Evolutionary conservation across 2,888 invertebrate genomes (phyloP).

Genomic region (Charanyca ferruginea): DNA sequence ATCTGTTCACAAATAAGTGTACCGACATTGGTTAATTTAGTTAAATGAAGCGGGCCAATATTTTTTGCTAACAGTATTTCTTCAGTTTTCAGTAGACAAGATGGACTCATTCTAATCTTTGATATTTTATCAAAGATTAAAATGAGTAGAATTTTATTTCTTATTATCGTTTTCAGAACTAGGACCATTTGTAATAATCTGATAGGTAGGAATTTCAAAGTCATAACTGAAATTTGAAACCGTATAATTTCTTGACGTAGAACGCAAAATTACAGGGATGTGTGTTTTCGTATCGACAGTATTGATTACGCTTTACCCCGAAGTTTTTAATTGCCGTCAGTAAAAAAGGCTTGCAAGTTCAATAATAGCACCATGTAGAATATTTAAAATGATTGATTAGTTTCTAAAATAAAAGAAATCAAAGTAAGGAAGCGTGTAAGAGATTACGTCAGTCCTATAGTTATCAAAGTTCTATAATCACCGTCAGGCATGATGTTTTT

Average conservation of each 20-base stretch:
- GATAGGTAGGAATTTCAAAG: background rate
- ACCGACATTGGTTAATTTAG: constrained; percentile 4
- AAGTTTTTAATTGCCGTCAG: background rate
- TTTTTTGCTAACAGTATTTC: constrained; percentile 1
- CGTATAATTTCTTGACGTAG: background rate
- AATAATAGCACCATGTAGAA: constrained; percentile 4
- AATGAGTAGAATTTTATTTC: no score
- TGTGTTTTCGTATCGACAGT: no score
- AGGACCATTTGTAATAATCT: background rate
- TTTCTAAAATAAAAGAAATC: constrained; percentile 66
- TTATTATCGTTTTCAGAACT: constrained; percentile 1
- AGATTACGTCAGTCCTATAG: constrained; percentile 80
- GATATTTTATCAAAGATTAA: no score
- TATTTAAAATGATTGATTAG: constrained; percentile 32
- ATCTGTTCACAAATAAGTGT: constrained; percentile 18
- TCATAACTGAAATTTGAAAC: background rate
- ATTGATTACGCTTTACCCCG: no score
- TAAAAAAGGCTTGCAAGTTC: background rate
- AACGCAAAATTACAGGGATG: background rate
- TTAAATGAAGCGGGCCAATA: background rate
- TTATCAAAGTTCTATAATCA: constrained; percentile 79
- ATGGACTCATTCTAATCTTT: no score
- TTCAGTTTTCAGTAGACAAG: background rate
- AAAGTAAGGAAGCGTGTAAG: constrained; percentile 76
- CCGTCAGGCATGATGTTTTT: constrained; percentile 74